These are phyloP conservation scores for Psilopsiagon aymara DNA, from an alignment of 2,113 vertebrate genomes.

Conservation along the genomic window DNA sequence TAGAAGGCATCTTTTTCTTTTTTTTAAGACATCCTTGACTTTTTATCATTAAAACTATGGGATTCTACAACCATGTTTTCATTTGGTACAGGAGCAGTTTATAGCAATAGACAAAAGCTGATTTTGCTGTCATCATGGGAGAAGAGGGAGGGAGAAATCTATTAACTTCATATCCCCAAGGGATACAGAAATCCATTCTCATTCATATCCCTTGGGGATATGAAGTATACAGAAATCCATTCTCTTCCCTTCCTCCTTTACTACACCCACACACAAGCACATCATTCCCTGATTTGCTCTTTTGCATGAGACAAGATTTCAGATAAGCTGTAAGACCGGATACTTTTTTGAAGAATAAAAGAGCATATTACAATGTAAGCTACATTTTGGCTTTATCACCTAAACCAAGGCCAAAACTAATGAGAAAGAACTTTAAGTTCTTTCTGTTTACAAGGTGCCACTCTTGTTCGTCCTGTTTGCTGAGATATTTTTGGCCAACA, in stretches of 20 bases:
- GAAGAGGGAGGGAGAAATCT: constrained; percentile 10
- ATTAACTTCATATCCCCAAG: not conserved
- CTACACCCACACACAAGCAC: not conserved
- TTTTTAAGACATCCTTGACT: not conserved
- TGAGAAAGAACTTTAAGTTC: not conserved
- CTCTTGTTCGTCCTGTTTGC: not conserved
- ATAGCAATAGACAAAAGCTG: not conserved
- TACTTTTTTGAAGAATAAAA: not conserved
- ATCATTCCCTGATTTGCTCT: not conserved
- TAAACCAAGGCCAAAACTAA: not conserved
- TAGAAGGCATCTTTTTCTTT: not conserved
- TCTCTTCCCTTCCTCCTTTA: not conserved
- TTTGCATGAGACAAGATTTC: constrained; percentile 5
- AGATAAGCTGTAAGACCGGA: not conserved
- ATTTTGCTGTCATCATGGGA: not conserved
- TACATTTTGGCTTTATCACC: not conserved
- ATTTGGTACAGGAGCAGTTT: not conserved
- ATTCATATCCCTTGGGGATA: not conserved
- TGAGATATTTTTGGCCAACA: not conserved
- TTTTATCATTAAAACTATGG: not conserved
- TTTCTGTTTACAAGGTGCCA: not conserved
- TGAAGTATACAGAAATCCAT: constrained; percentile 30
- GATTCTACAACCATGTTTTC: not conserved
- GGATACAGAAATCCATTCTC: constrained; percentile 30
- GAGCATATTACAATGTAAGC: not conserved